These are phyloP conservation scores for Pelosia muscerda DNA, from an alignment of 2,888 invertebrate genomes.

Conservation along the genomic window DNA sequence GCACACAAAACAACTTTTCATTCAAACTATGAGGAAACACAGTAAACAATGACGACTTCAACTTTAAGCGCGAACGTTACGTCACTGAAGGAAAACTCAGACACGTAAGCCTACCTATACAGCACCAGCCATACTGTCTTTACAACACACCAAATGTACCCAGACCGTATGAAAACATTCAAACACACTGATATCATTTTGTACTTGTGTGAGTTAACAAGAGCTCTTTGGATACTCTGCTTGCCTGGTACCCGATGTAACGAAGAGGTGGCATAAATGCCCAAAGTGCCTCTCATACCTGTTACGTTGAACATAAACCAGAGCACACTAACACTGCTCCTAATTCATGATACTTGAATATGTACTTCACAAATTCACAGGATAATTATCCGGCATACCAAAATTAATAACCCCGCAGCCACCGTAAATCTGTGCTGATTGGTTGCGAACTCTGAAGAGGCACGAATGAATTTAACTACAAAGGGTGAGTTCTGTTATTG, in stretches of 20 bases:
- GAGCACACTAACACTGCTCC: slow-evolving; percentile 51
- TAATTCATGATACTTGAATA: slow-evolving; percentile 79
- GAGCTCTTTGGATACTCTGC: slow-evolving; percentile 61
- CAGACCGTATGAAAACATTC: slow-evolving; percentile 42
- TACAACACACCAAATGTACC: slow-evolving; percentile 48
- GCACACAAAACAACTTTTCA: slow-evolving; percentile 71
- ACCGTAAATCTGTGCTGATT: slow-evolving; percentile 80
- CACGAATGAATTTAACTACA: slow-evolving; percentile 85
- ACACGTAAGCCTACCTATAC: slow-evolving; percentile 57
- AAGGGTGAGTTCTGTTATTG: slow-evolving; percentile 70
- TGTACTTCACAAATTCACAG: slow-evolving; percentile 83
- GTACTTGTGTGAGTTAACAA: slow-evolving; percentile 58
- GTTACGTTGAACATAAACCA: slow-evolving; percentile 70
- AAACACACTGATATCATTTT: slow-evolving; percentile 53
- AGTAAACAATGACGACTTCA: slow-evolving; percentile 66
- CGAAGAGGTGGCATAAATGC: slow-evolving; percentile 73
- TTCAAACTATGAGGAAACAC: slow-evolving; percentile 74
- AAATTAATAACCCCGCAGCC: slow-evolving; percentile 80
- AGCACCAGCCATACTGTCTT: slow-evolving; percentile 48
- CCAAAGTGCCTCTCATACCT: slow-evolving; percentile 66
- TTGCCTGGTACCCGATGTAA: slow-evolving; percentile 78
- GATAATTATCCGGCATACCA: slow-evolving; percentile 83
- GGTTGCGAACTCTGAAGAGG: slow-evolving; percentile 77
- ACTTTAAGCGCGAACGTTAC: slow-evolving; percentile 68
- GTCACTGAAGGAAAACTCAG: slow-evolving; percentile 65